Evolutionary conservation across 2,113 vertebrate species (phyloP).

Genomic region (Sarotherodon lohbergeri): DNA sequence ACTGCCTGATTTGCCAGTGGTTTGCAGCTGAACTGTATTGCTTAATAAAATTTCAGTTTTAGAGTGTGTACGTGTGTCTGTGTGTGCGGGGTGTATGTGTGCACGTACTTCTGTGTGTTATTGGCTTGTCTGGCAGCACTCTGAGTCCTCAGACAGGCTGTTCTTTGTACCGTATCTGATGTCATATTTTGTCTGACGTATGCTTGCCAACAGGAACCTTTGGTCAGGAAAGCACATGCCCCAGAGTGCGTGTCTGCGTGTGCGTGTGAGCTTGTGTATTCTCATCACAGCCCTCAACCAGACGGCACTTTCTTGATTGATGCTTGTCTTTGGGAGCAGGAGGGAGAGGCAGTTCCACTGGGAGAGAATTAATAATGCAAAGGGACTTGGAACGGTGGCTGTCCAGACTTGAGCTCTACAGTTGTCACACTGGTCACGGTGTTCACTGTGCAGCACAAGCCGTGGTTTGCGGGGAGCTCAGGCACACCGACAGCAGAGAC

Average conservation of each 20-base stretch:
- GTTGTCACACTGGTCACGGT: slow-evolving; percentile 49
- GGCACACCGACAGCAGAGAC: neutral
- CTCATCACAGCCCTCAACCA: slow-evolving; percentile 15
- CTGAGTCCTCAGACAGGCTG: slow-evolving; percentile 45
- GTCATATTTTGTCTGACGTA: slow-evolving; percentile 53
- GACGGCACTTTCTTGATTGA: slow-evolving; percentile 35
- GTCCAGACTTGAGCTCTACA: slow-evolving; percentile 15
- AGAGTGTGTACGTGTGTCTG: neutral
- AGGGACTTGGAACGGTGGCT: neutral
- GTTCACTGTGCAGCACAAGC: neutral
- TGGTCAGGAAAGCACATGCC: slow-evolving; percentile 15
- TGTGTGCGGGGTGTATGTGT: neutral
- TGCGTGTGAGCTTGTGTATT: slow-evolving; percentile 14
- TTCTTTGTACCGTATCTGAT: slow-evolving; percentile 59
- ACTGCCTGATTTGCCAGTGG: neutral
- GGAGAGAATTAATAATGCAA: slow-evolving; percentile 47
- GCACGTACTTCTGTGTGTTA: neutral
- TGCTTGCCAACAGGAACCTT: slow-evolving; percentile 34
- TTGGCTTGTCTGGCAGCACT: slow-evolving; percentile 29
- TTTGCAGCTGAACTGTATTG: neutral
- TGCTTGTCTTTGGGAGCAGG: slow-evolving; percentile 34
- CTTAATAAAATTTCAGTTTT: neutral
- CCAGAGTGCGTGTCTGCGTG: neutral
- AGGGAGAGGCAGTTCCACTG: slow-evolving; percentile 1
- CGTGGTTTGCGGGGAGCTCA: neutral